Conservation (phyloP, 1,140 invertebrate species). For the Papilio helenus region DNA sequence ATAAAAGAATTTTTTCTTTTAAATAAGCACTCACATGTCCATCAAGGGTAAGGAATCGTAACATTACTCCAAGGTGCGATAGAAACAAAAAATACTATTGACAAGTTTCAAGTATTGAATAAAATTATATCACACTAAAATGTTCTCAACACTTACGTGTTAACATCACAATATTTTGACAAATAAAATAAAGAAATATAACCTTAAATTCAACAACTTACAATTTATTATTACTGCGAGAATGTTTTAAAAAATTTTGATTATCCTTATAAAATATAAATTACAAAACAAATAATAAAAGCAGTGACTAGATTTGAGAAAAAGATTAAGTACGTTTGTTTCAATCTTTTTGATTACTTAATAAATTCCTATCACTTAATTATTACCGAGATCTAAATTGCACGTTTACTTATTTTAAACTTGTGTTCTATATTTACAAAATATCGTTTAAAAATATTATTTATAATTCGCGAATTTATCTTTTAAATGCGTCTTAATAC, state of each 20-base stretch:
- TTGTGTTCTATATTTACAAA: slow-evolving; percentile 77
- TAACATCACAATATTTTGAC: neutral
- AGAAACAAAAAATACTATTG: neutral
- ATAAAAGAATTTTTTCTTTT: neutral
- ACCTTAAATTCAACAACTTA: slow-evolving; percentile 8
- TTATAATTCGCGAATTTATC: slow-evolving; percentile 69
- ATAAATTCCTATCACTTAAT: slow-evolving; percentile 70
- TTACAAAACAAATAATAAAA: slow-evolving; percentile 50
- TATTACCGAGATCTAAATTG: slow-evolving; percentile 74
- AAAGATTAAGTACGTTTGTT: slow-evolving; percentile 51
- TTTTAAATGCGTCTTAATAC: slow-evolving; percentile 43
- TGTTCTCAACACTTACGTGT: neutral
- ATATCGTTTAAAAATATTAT: slow-evolving; percentile 80
- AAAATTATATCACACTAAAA: neutral
- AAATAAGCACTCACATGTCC: neutral
- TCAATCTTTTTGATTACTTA: slow-evolving; percentile 52
- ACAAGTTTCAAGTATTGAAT: neutral
- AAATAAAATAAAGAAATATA: neutral
- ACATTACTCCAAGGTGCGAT: neutral
- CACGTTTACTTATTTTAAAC: slow-evolving; percentile 67
- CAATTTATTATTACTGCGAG: slow-evolving; percentile 12
- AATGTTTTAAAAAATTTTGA: slow-evolving; percentile 24
- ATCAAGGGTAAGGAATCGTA: neutral
- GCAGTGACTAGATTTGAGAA: slow-evolving; percentile 60
- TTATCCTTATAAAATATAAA: slow-evolving; percentile 38